These are phyloP conservation scores for Alectura lathami DNA, from an alignment of 2,113 vertebrate genomes.

Conservation along the genomic window DNA sequence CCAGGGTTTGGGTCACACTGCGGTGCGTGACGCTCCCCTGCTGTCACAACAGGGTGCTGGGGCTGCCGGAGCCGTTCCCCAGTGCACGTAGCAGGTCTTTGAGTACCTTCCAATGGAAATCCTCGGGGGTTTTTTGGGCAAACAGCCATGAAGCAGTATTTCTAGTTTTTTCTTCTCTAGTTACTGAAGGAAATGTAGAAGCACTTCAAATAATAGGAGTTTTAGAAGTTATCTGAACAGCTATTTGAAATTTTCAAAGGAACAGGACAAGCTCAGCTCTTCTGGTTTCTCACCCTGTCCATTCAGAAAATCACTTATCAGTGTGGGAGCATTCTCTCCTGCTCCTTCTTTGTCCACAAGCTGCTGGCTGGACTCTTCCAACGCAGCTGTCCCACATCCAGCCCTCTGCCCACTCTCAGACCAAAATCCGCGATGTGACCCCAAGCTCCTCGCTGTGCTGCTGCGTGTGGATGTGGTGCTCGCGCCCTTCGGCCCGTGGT, in stretches of 20 bases:
- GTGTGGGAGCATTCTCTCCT: not conserved
- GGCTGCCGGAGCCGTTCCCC: not conserved
- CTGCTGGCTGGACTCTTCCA: not conserved
- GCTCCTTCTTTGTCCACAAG: not conserved
- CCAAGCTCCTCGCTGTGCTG: not conserved
- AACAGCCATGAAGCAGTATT: not conserved
- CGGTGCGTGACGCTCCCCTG: fast-evolving
- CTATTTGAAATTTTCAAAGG: not conserved
- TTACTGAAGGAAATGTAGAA: not conserved
- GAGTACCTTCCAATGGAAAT: not conserved
- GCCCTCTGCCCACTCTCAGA: not conserved
- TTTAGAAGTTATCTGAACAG: not conserved
- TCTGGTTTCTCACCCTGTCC: not conserved
- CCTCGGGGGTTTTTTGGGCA: not conserved
- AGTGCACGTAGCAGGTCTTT: not conserved
- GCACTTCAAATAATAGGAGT: not conserved
- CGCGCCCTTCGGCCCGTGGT: not conserved
- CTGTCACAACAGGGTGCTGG: too few relatives aligned
- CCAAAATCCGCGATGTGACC: not conserved
- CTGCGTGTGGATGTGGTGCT: too few relatives aligned
- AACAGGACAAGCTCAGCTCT: not conserved
- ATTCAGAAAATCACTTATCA: not conserved
- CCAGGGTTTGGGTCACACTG: fast-evolving
- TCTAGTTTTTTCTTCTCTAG: not conserved
- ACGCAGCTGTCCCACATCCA: too few relatives aligned